Evolutionary conservation across 2,888 invertebrate genomes (phyloP).

Genomic region (Argyresthia albistria): DNA sequence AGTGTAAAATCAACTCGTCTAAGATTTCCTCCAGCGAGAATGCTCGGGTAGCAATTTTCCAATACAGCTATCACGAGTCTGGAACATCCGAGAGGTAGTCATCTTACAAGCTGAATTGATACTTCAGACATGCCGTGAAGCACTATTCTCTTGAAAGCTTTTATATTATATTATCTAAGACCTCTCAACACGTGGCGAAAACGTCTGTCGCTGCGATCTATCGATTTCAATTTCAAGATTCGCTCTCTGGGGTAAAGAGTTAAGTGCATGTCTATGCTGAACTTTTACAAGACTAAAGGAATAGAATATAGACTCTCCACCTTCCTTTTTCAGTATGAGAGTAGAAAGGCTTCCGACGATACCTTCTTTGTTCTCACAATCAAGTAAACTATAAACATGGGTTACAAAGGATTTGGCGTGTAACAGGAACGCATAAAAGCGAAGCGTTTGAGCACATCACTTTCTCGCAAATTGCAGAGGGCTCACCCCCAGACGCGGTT

Average conservation of each 20-base stretch:
- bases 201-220: slow-evolving; percentile 61
- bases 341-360: background rate
- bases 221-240: slow-evolving; percentile 53
- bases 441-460: slow-evolving; percentile 13
- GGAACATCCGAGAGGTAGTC: slow-evolving; percentile 51
- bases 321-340: background rate
- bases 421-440: slow-evolving; percentile 7
- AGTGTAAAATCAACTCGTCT: slow-evolving; percentile 49
- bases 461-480: slow-evolving; percentile 42
- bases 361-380: background rate
- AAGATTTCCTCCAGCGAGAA: slow-evolving; percentile 30
- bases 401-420: slow-evolving; percentile 3
- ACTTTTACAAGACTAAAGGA: slow-evolving; percentile 5
- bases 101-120: slow-evolving; percentile 67
- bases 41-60: slow-evolving; percentile 48
- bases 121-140: slow-evolving; percentile 63
- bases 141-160: slow-evolving; percentile 70
- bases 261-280: slow-evolving; percentile 26
- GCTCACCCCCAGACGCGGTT: slow-evolving; percentile 29
- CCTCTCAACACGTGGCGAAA: slow-evolving; percentile 60
- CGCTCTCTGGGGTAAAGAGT: slow-evolving; percentile 41
- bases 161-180: slow-evolving; percentile 70
- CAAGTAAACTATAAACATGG: background rate
- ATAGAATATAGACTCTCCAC: too few species aligned
- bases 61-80: slow-evolving; percentile 57